These are phyloP conservation scores for Phyto melanocephala DNA, from an alignment of 2,888 invertebrate genomes.

Conservation along the genomic window DNA sequence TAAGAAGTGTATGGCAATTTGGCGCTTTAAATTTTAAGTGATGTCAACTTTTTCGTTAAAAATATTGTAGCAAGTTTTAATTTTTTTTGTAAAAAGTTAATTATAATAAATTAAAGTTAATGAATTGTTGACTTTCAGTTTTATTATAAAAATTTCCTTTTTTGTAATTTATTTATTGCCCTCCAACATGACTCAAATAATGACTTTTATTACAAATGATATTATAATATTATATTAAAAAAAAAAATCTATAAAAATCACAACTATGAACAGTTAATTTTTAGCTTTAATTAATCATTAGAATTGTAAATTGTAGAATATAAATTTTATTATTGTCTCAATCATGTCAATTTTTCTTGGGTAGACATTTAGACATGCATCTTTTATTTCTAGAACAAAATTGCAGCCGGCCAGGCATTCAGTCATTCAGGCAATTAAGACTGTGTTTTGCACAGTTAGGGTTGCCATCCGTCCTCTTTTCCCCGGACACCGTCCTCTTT, in stretches of 20 bases:
- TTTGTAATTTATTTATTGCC: not conserved
- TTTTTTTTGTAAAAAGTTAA: too few relatives aligned
- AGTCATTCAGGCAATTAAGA: not conserved
- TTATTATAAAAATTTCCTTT: not conserved
- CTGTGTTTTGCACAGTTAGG: not conserved
- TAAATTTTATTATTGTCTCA: conserved; percentile 16
- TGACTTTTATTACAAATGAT: not conserved
- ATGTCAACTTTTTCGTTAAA: too few relatives aligned
- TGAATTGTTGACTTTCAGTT: too few relatives aligned
- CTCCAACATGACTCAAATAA: not conserved
- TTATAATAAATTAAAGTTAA: too few relatives aligned
- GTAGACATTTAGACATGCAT: not conserved
- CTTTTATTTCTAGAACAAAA: not conserved
- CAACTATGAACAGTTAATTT: conserved; percentile 1
- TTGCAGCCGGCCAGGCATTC: not conserved
- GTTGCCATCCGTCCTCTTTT: too few relatives aligned
- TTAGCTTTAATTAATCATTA: not conserved
- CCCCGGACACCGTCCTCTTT: too few relatives aligned
- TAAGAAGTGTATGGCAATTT: too few relatives aligned
- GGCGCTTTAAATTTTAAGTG: too few relatives aligned
- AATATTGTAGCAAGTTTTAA: too few relatives aligned
- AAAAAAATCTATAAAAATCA: not conserved
- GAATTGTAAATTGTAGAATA: conserved; percentile 12
- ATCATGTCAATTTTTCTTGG: not conserved
- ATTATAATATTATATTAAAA: not conserved